These are phyloP conservation scores for Beaufortia kweichowensis DNA, from an alignment of 2,113 vertebrate species.

Conservation along the genomic window DNA sequence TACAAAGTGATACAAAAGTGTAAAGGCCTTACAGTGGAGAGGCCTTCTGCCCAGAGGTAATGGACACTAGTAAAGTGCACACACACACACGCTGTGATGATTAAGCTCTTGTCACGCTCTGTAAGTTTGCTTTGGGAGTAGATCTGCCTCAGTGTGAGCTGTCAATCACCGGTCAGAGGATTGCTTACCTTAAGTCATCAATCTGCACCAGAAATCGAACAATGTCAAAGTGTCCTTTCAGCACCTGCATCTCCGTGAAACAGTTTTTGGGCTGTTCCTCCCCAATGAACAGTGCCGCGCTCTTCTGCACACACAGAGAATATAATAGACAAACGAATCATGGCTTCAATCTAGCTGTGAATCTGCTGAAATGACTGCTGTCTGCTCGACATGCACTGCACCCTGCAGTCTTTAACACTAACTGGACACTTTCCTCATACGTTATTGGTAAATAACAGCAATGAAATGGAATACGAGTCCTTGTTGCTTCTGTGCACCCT, in stretches of 20 bases:
- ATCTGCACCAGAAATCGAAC: constrained; percentile 94
- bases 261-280: constrained; percentile 94
- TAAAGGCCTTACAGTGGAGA: neutral
- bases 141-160: constrained; percentile 57
- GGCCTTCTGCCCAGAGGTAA: neutral
- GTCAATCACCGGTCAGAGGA: constrained; percentile 52
- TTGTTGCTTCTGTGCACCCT: neutral
- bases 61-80: constrained; percentile 1
- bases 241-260: constrained; percentile 92
- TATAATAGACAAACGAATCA: constrained; percentile 35
- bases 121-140: constrained; percentile 69
- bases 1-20: neutral
- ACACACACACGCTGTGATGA: constrained; percentile 58
- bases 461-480: neutral
- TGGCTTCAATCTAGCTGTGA: constrained; percentile 29
- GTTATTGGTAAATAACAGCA: constrained; percentile 9
- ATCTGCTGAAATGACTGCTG: constrained; percentile 28
- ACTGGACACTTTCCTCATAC: constrained; percentile 10
- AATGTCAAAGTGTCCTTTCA: constrained; percentile 95
- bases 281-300: constrained; percentile 83
- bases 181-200: constrained; percentile 90
- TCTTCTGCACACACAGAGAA: constrained; percentile 76
- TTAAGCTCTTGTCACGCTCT: constrained; percentile 74
- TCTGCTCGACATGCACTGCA: constrained; percentile 12
- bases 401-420: neutral